phyloP scores from a whole-genome alignment of 2,797 vertebrate genomes.

The Epinephelus coioides region DNA sequence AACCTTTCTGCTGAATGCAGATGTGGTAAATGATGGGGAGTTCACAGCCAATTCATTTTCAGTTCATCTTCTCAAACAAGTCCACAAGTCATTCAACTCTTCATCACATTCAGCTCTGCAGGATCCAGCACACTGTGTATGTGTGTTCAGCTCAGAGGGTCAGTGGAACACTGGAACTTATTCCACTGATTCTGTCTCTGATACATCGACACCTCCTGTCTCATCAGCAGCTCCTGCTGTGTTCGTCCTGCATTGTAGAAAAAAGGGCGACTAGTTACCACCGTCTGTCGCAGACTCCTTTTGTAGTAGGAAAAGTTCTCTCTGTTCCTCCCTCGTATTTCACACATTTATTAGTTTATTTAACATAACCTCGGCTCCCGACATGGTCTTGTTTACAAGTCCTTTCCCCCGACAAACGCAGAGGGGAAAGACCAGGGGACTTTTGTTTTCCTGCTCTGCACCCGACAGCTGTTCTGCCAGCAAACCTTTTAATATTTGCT shows the following conservation, averaged over 20 bases:
- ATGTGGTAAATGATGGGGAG: too few relatives aligned
- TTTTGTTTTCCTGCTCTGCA: slow-evolving; percentile 56
- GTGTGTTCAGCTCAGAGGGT: too few relatives aligned
- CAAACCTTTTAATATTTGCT: slow-evolving; percentile 74
- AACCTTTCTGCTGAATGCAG: too few relatives aligned
- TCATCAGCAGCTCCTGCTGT: neutral
- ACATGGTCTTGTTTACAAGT: slow-evolving; percentile 45
- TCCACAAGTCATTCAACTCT: too few relatives aligned
- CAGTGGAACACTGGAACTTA: neutral
- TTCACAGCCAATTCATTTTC: too few relatives aligned
- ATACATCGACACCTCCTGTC: neutral
- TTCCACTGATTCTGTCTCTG: neutral
- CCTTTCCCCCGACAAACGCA: slow-evolving; percentile 36
- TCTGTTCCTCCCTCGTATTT: neutral
- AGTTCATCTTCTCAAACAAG: too few relatives aligned
- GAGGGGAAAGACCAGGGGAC: slow-evolving; percentile 30
- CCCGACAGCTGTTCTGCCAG: slow-evolving; percentile 75
- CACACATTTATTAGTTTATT: slow-evolving; percentile 25
- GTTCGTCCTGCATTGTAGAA: neutral
- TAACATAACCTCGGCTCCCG: neutral
- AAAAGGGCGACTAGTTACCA: neutral
- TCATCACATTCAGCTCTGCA: too few relatives aligned
- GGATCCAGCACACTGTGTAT: neutral
- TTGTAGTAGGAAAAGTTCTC: neutral
- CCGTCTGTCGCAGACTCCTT: neutral